These are phyloP conservation scores for Coccyzus lansbergi DNA, from an alignment of 2,797 vertebrate species.

Conservation along the genomic window DNA sequence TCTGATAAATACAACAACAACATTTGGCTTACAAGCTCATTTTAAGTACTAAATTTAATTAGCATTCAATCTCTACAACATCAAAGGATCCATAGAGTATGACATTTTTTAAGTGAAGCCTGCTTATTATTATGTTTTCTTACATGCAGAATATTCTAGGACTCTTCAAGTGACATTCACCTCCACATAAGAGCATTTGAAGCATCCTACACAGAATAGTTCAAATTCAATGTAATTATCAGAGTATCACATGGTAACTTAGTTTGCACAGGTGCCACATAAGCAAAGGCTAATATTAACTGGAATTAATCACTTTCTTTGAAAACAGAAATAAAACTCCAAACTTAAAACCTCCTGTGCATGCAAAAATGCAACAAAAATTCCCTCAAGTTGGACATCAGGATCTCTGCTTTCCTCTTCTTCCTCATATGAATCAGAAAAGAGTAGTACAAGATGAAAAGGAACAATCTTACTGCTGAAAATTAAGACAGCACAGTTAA, in stretches of 20 bases:
- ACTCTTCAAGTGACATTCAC: constrained; percentile 48
- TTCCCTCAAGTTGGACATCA: background rate
- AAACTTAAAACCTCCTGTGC: background rate
- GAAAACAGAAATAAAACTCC: background rate
- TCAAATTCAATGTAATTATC: constrained; percentile 59
- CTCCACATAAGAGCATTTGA: constrained; percentile 35
- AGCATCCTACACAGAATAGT: constrained; percentile 33
- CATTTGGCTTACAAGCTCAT: background rate
- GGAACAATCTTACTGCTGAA: background rate
- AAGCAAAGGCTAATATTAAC: constrained; percentile 20
- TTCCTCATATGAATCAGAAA: background rate
- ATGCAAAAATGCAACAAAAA: background rate
- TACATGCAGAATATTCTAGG: constrained; percentile 35
- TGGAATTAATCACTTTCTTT: constrained; percentile 22
- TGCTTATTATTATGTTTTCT: constrained; percentile 64
- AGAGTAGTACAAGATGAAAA: background rate
- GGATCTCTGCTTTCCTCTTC: background rate
- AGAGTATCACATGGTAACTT: constrained; percentile 9
- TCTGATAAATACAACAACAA: background rate
- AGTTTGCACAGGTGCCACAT: background rate
- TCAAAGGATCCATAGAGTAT: background rate
- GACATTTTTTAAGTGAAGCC: background rate
- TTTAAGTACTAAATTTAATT: background rate
- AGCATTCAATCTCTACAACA: background rate
- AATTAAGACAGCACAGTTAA: background rate